Percentiles rank a stretch among this genome's conserved stretches.
These are phyloP conservation scores for Argynnis bischoffii DNA, from an alignment of 2,888 invertebrate species.

Conservation along the genomic window DNA sequence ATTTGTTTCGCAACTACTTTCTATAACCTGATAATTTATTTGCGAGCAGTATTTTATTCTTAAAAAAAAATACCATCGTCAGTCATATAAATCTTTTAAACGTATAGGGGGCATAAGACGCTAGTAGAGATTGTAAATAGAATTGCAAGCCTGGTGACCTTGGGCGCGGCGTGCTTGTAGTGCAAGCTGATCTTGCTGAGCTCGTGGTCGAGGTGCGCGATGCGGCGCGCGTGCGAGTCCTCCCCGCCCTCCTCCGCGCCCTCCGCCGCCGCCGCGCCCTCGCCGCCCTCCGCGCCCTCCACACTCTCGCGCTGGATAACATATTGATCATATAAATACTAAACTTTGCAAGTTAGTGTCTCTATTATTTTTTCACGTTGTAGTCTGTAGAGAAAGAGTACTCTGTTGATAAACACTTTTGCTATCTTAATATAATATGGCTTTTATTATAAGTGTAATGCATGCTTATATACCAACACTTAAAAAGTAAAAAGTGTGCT, in stretches of 20 bases:
- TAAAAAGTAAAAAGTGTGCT: too few species aligned
- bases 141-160: constrained; percentile 47
- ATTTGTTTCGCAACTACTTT: too few species aligned
- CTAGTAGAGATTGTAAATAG: too few species aligned
- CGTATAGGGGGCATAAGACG: background rate
- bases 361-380: background rate
- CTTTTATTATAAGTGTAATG: too few species aligned
- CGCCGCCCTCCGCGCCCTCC: constrained; percentile 29
- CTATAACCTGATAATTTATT: too few species aligned
- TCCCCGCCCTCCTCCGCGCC: constrained; percentile 42
- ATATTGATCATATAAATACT: background rate
- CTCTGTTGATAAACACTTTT: too few species aligned
- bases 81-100: background rate
- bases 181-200: constrained; percentile 83
- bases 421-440: too few species aligned
- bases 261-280: constrained; percentile 30
- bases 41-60: background rate
- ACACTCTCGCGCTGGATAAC: constrained; percentile 27
- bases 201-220: constrained; percentile 83
- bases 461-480: too few species aligned
- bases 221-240: constrained; percentile 69
- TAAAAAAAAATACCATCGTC: background rate
- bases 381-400: too few species aligned
- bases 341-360: background rate
- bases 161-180: constrained; percentile 68